These are phyloP conservation scores for Balearica regulorum DNA, from an alignment of 2,797 vertebrate species.

Conservation along the genomic window DNA sequence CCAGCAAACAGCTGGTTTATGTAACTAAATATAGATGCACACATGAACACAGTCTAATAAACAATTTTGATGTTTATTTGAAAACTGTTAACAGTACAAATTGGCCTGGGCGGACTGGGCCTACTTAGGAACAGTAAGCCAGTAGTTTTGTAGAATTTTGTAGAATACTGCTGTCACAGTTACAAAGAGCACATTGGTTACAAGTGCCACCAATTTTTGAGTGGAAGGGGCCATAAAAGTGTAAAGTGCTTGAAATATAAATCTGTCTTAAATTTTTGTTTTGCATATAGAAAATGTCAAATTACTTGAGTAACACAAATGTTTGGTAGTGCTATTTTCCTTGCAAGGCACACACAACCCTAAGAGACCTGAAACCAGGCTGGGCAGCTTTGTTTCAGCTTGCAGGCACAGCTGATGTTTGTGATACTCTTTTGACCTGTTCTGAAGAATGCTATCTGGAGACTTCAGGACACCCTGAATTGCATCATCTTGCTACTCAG, in stretches of 20 bases:
- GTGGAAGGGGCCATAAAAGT: background rate
- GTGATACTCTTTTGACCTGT: background rate
- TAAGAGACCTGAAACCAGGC: background rate
- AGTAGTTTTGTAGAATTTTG: background rate
- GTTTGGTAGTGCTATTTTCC: background rate
- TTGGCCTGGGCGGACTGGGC: background rate
- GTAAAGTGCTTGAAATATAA: conserved; percentile 59
- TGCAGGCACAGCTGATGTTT: background rate
- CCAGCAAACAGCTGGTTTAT: background rate
- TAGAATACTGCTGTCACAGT: background rate
- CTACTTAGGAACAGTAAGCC: background rate
- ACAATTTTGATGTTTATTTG: conserved; percentile 56
- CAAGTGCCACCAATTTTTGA: background rate
- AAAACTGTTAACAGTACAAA: conserved; percentile 47
- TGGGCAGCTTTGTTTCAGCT: background rate
- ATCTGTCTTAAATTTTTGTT: background rate
- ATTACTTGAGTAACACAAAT: background rate
- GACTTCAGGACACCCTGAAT: background rate
- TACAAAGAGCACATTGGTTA: background rate
- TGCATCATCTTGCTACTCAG: background rate
- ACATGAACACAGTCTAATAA: background rate
- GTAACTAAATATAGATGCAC: background rate
- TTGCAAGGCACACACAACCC: background rate
- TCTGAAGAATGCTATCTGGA: background rate
- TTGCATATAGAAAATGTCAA: background rate